Evolutionary conservation across 2,797 vertebrate species (phyloP).

Genomic region (Hypotaenidia okinawae): DNA sequence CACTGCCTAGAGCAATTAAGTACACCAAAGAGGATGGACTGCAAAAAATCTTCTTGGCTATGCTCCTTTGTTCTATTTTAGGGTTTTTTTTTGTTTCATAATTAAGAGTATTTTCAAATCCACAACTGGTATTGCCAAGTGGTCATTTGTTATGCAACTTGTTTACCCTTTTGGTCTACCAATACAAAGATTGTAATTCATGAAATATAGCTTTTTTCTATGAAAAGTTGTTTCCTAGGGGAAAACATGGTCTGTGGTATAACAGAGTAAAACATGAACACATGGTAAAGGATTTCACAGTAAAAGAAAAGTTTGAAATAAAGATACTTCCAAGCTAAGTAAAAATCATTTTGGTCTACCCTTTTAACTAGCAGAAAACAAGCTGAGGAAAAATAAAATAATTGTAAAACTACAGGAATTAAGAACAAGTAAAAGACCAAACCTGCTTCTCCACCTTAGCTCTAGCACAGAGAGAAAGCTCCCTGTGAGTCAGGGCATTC

Average conservation of each 20-base stretch:
- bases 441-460: background rate
- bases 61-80: conserved; percentile 41
- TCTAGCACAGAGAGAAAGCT: background rate
- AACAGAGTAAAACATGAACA: conserved; percentile 17
- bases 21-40: conserved; percentile 5
- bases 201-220: conserved; percentile 18
- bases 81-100: background rate
- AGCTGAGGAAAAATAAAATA: background rate
- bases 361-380: background rate
- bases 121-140: conserved; percentile 44
- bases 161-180: conserved; percentile 50
- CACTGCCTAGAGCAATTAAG: conserved; percentile 44
- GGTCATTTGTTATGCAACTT: conserved; percentile 60
- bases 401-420: background rate
- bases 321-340: background rate
- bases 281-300: conserved; percentile 16
- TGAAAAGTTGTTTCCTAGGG: conserved; percentile 32
- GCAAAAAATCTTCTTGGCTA: conserved; percentile 26
- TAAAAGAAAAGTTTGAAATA: background rate
- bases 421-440: background rate
- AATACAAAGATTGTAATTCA: conserved; percentile 48
- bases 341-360: background rate
- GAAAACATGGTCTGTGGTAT: conserved; percentile 9
- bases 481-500: background rate
- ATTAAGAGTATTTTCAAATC: conserved; percentile 60